Conservation (phyloP, 2,113 vertebrate genomes). For the Pseudolaguvia tuberculata region DNA sequence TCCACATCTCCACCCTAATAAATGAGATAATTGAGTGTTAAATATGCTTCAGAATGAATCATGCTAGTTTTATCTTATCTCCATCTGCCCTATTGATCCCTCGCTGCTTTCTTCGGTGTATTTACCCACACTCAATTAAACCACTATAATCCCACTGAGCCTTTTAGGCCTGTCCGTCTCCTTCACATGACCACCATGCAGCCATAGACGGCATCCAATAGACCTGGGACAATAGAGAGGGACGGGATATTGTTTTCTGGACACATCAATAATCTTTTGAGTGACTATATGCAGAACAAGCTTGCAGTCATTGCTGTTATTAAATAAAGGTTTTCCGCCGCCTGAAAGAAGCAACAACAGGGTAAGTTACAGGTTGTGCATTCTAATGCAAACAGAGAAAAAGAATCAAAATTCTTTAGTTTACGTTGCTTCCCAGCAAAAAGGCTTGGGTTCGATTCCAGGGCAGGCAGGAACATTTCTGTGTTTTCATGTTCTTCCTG, state of each 20-base stretch:
- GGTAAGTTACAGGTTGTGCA: no score
- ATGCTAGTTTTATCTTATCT: constrained; percentile 74
- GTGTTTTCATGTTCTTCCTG: no score
- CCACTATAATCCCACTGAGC: constrained; percentile 77
- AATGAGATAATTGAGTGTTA: constrained; percentile 81
- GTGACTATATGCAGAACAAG: no score
- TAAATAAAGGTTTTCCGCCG: background rate
- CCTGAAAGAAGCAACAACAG: no score
- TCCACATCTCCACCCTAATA: constrained; percentile 56
- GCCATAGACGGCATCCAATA: constrained; percentile 51
- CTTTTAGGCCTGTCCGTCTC: constrained; percentile 62
- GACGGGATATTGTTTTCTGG: constrained; percentile 64
- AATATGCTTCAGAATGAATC: constrained; percentile 70
- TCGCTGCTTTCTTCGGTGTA: constrained; percentile 68
- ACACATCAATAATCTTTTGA: no score
- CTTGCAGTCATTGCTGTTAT: constrained; percentile 23
- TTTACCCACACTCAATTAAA: constrained; percentile 91
- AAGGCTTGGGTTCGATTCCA: no score
- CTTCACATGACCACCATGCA: constrained; percentile 16
- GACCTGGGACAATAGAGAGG: constrained; percentile 63
- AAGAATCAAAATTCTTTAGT: no score
- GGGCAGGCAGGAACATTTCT: no score
- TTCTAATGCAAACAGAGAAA: no score
- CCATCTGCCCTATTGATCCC: constrained; percentile 83
- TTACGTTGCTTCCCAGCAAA: no score